phyloP scores from a whole-genome alignment of 2,888 invertebrate species.

The Cordilura impudica region DNA sequence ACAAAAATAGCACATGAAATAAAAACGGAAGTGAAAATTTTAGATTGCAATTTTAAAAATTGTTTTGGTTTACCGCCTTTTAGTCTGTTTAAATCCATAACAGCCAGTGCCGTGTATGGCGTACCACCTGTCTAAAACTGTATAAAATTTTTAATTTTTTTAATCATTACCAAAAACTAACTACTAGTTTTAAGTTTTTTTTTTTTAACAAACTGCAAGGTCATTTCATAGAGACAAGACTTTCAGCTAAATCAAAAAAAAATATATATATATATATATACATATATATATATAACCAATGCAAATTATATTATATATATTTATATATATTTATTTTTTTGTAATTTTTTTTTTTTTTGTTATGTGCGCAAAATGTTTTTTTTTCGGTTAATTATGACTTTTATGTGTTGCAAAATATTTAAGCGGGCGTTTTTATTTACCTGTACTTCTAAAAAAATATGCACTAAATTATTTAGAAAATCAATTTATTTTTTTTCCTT shows the following conservation, averaged over 20 bases:
- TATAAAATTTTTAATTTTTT: background rate
- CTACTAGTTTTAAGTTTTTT: conserved; percentile 16
- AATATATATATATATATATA: background rate
- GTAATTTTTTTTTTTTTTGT: background rate
- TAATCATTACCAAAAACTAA: conserved; percentile 18
- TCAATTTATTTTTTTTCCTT: too few relatives aligned
- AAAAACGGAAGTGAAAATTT: conserved; percentile 53
- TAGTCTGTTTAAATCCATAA: background rate
- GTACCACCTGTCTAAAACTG: conserved; percentile 31
- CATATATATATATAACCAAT: too few relatives aligned
- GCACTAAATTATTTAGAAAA: background rate
- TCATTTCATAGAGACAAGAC: conserved; percentile 31
- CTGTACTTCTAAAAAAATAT: background rate
- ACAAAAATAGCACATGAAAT: conserved; percentile 3
- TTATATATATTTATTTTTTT: background rate
- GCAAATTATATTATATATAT: too few relatives aligned
- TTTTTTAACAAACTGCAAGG: conserved; percentile 32
- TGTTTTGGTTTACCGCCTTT: background rate
- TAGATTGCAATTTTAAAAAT: conserved; percentile 19
- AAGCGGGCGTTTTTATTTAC: conserved; percentile 37
- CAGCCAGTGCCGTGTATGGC: background rate
- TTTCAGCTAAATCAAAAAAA: conserved; percentile 6
- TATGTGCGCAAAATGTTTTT: background rate
- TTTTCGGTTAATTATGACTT: conserved; percentile 32
- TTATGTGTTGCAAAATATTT: conserved; percentile 42